Conservation (phyloP, 1,140 invertebrate species). For the Gryon sp. region DNA sequence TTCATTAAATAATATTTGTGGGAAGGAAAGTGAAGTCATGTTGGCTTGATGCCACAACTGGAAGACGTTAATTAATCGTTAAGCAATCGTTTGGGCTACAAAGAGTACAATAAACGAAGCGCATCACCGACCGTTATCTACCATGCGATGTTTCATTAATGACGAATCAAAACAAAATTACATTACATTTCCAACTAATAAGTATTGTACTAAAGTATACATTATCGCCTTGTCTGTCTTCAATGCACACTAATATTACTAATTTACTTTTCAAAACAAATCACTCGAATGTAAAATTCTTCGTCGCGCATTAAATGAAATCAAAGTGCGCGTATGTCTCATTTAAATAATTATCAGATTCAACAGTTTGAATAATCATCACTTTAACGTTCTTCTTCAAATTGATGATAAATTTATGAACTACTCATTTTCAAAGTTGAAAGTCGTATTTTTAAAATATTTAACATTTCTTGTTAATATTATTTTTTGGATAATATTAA, state of each 20-base stretch:
- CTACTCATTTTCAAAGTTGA: too few species aligned
- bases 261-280: constrained; percentile 6
- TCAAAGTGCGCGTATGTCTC: too few species aligned
- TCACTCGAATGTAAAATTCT: neutral
- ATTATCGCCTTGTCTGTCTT: constrained; percentile 6
- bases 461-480: too few species aligned
- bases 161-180: constrained; percentile 50
- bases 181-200: constrained; percentile 43
- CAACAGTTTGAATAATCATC: too few species aligned
- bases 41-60: constrained; percentile 32
- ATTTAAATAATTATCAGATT: too few species aligned
- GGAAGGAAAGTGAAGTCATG: constrained; percentile 19
- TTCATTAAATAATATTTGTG: constrained; percentile 1
- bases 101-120: constrained; percentile 54
- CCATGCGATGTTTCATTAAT: constrained; percentile 46
- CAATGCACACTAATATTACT: neutral
- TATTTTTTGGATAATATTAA: too few species aligned
- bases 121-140: constrained; percentile 52
- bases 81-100: constrained; percentile 46
- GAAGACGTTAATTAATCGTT: constrained; percentile 51
- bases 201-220: constrained; percentile 20
- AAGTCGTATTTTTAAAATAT: too few species aligned
- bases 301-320: neutral
- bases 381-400: too few species aligned
- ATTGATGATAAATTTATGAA: neutral